Evolutionary conservation across 2,113 vertebrate genomes (phyloP).

Genomic region (Ceuthmochares aereus): DNA sequence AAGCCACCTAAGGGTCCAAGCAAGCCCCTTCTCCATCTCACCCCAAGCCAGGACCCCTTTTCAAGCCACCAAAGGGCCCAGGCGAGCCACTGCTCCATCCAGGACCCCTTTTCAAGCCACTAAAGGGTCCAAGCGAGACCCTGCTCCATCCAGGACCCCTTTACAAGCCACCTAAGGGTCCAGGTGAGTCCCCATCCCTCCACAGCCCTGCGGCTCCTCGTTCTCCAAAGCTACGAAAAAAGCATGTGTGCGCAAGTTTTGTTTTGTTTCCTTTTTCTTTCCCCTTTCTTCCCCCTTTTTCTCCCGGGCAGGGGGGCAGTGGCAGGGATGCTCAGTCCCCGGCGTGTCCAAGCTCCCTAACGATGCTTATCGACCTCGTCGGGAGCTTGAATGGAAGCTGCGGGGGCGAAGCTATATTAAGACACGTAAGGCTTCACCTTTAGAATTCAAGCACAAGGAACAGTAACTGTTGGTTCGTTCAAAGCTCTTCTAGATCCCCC

Average conservation of each 20-base stretch:
- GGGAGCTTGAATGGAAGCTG: slow-evolving; percentile 2
- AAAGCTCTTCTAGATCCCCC: slow-evolving; percentile 81
- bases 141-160: too few species aligned
- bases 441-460: slow-evolving; percentile 81
- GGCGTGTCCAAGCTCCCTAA: background rate
- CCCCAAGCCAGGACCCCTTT: too few species aligned
- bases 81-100: too few species aligned
- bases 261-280: fast-evolving
- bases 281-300: fast-evolving
- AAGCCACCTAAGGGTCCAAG: too few species aligned
- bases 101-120: too few species aligned
- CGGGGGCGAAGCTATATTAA: slow-evolving; percentile 70
- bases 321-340: background rate
- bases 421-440: slow-evolving; percentile 86
- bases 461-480: slow-evolving; percentile 78
- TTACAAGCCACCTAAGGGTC: too few species aligned
- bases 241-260: background rate
- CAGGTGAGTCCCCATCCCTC: too few species aligned
- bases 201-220: background rate
- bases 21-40: too few species aligned
- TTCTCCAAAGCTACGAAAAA: too few species aligned
- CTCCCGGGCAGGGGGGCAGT: too few species aligned
- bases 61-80: too few species aligned
- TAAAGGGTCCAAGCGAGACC: too few species aligned
- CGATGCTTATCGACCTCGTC: background rate